Percentiles rank a stretch among this genome's conserved stretches.
Conservation (phyloP, 1,140 invertebrate species). For the Heliconius eleuchia region DNA sequence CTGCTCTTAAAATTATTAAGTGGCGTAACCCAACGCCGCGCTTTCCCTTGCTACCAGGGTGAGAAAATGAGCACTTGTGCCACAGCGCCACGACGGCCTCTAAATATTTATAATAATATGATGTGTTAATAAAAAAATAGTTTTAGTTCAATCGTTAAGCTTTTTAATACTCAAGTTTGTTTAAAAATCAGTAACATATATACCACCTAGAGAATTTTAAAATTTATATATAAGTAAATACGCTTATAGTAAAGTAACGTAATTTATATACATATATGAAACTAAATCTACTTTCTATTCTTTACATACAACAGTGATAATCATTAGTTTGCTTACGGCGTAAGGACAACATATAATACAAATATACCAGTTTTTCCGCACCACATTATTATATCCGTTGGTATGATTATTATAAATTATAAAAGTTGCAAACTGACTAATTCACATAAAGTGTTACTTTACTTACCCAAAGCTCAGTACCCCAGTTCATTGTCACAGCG, state of each 20-base stretch:
- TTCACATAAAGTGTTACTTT: slow-evolving; percentile 14
- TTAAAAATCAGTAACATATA: too few relatives aligned
- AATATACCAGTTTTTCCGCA: neutral
- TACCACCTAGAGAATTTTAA: neutral
- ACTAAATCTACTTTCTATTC: slow-evolving; percentile 1
- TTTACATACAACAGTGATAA: neutral
- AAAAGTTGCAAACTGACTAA: slow-evolving; percentile 38
- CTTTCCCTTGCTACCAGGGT: too few relatives aligned
- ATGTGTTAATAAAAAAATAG: too few relatives aligned
- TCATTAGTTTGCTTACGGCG: neutral
- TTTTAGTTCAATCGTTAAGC: too few relatives aligned
- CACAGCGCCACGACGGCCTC: too few relatives aligned
- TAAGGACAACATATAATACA: neutral
- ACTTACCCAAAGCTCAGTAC: slow-evolving; percentile 79
- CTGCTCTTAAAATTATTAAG: too few relatives aligned
- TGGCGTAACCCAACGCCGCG: too few relatives aligned
- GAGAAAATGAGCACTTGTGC: too few relatives aligned
- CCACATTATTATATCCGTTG: slow-evolving; percentile 20
- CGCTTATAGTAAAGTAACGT: neutral
- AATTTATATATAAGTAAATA: neutral
- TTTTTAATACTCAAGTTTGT: too few relatives aligned
- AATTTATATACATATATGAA: slow-evolving; percentile 11
- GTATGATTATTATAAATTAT: slow-evolving; percentile 32
- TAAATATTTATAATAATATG: too few relatives aligned
- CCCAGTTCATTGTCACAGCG: slow-evolving; percentile 77